These are phyloP conservation scores for Polydrusus tereticollis DNA, from an alignment of 2,888 invertebrate genomes.

Conservation along the genomic window DNA sequence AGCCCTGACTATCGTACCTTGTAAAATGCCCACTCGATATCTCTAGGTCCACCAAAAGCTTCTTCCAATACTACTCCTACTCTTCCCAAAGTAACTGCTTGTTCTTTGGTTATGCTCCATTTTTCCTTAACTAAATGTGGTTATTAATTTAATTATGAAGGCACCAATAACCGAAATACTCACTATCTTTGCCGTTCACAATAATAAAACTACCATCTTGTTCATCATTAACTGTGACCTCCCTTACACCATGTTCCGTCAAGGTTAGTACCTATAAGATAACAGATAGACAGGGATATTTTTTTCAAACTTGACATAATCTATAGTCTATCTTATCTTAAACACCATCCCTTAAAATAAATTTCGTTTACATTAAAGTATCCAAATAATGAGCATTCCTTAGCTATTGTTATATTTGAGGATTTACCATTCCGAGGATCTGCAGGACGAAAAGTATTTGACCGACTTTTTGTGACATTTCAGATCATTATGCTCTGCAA, in stretches of 20 bases:
- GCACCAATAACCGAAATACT: background rate
- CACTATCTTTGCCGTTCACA: constrained; percentile 20
- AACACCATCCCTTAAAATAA: too few species aligned
- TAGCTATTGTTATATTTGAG: too few species aligned
- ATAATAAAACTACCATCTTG: constrained; percentile 26
- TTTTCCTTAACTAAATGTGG: constrained; percentile 42
- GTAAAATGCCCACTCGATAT: constrained; percentile 85
- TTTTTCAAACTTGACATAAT: background rate
- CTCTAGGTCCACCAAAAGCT: constrained; percentile 78
- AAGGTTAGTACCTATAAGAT: constrained; percentile 68
- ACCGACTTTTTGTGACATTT: too few species aligned
- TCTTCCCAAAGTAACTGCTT: constrained; percentile 71
- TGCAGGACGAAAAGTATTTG: too few species aligned
- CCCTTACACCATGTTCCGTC: constrained; percentile 61
- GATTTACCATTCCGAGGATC: too few species aligned
- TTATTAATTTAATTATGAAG: background rate
- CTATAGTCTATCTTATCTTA: background rate
- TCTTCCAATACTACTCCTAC: constrained; percentile 75
- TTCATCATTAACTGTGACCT: constrained; percentile 25
- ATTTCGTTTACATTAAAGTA: too few species aligned
- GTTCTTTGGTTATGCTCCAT: constrained; percentile 71
- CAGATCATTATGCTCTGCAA: too few species aligned
- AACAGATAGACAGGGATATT: background rate
- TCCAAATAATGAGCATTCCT: too few species aligned
- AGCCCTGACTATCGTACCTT: constrained; percentile 64